Base-by-base conservation (phyloP, 2,113 vertebrate species). In the Perca fluviatilis region DNA sequence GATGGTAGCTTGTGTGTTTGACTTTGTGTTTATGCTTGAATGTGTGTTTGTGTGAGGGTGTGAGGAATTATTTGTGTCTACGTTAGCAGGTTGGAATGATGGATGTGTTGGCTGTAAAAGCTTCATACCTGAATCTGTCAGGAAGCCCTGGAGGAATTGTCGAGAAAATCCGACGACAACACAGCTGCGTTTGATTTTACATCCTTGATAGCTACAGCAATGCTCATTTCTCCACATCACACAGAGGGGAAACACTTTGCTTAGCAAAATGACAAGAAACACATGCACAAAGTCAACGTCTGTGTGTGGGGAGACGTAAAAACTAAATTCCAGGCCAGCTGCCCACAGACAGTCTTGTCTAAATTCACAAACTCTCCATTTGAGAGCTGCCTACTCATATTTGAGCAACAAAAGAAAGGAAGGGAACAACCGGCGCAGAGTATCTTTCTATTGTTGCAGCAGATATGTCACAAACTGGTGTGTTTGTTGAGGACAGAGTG, bases 61-160 rank as follows among this genome's bases (percentile, higher is more conserved):
- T 23, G 53, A 33, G n/a, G 61, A 83, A 70, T 79, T 61, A 68
- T 73, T 54, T 5, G 67, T 51, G 83, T 54, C 36, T 50, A 19
- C 43, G 12, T 80, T 53, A 80, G 78, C 67, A 60, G 56, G 64
- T 75, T 21, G 23, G 19, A 79, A 76, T 89, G 85, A 84, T 85
- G 83, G 86, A 80, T 90, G 75, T 70, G 70, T 90, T n/a, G 69
- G 54, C 61, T 74, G 19, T 50, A 61, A 80, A 88, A 79, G 73
- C 60, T 36, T 65, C 40, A 67, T 56, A 77, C 74, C 66, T 78
- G 58, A 49, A 77, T 83, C 84, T 67, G 57, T 83, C 61, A 68
- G 62, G 15, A 83, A 54, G 49, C 80, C 83, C 72, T 33, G 49
- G 18, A 80, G 86, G 86, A 87, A 77, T 74, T 72, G 78, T 72